Evolutionary conservation across 2,888 invertebrate species (phyloP), one percentile per base, ranked within the genome.

Genomic region (Esperia sulphurella): DNA sequence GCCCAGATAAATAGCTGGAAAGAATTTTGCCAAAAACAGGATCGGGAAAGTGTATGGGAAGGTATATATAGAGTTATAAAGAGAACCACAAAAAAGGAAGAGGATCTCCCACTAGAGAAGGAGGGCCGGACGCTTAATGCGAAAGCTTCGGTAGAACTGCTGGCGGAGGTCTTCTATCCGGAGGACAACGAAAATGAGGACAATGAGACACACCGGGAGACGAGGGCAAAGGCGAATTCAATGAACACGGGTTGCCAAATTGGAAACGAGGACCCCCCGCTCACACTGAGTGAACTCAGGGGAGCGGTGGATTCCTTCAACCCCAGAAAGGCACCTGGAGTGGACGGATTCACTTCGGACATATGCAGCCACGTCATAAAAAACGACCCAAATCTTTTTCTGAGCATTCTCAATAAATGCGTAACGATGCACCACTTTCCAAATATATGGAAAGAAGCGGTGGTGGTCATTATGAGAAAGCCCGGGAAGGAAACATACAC

Each of bases 121-220:
- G 31, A 40, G 8, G 38, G 33, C 1, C 33, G 8, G 8, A n/a
- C 14, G 2, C 14, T 52, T 8, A 13, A 42, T 9, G n/a, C 51
- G 1, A 14, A 46, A 10, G 49, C 43, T 5, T 56, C 56, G 2
- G 50, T 43, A 0, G 8, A 29, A 8, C 42, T 51, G 0, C 37
- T 57, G 4, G 54, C 57, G 0, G 41, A 46, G 0, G 51, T 53
- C 0, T 54, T 57, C 43, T 56, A 43, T 41, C 53, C 48, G 0
- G 12, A 37, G 4, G 53, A 56, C 13, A 9, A 13, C 6, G 13
- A 10, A 1, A 12, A 6, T 1, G 29, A 35, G 0, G 57, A 57
- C 37, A 46, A 13, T 2, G 6, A 3, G 2, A 8, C 14, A 3
- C 40, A 40, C 13, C 21, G 8, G 21, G 0, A 14, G 37, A 21